Base-by-base conservation (phyloP, 2,888 invertebrate species). In the Cataglyphis cursor region DNA sequence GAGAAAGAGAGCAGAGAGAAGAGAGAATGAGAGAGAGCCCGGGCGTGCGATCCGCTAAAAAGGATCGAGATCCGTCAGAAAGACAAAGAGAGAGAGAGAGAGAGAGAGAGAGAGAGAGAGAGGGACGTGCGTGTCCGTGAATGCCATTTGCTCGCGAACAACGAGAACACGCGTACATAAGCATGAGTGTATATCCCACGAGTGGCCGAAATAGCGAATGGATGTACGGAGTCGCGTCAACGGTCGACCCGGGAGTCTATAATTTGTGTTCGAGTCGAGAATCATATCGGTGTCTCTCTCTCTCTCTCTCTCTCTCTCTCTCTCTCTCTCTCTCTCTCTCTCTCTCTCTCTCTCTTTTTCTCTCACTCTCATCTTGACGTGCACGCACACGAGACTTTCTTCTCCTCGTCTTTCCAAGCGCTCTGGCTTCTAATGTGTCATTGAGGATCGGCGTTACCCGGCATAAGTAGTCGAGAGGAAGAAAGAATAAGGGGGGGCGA, bases 231-330 rank as follows among this genome's bases (percentile, higher is more conserved):
- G 88, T 28, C 66, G 41, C 85, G 89, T 92, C 93, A 94, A 94
- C 94, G 94, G 94, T 94, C 93, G 92, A 88, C 88, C 88, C 88
- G 85, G 86, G 88, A 94, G 93, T 94, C 94, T 94, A 94, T 94
- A 94, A 95, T 94, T 94, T 94, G 92, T 90, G 83, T 89, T 85
- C 92, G 90, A 93, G 90, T 92, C 92, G 89, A 84, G 44, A 70
- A 74, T 87, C 78, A 35, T 68, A 73, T 76, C 54, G 83, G n/a
- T 3, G 41, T 65, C 65, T 84, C 65, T n/a, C 18, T 21, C 59
- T 41, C 10, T 74, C 73, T 72, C 61, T 83, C 57, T 48, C 82
- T 85, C 85, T 86, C 85, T 65, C 65, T 65, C 65, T 84, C 65
- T n/a, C 18, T 21, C 59, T 41, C 10, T 74, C 73, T 72, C 61